These are phyloP conservation scores for Zaprionus africanus DNA, from an alignment of 1,140 invertebrate genomes.

Conservation along the genomic window DNA sequence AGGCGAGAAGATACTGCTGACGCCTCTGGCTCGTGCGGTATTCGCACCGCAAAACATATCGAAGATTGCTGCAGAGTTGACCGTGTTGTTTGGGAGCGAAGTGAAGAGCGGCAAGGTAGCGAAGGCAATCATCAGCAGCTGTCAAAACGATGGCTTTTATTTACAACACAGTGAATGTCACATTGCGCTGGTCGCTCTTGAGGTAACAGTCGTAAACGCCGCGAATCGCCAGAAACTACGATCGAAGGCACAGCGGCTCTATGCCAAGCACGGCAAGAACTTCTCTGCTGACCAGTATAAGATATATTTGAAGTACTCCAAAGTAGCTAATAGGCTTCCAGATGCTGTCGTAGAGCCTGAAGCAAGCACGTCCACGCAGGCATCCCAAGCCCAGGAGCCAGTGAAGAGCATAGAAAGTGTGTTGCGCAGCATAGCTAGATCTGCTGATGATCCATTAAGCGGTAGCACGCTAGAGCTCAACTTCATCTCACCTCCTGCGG, in stretches of 20 bases:
- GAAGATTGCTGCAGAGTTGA: slow-evolving; percentile 45
- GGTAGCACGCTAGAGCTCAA: slow-evolving; percentile 51
- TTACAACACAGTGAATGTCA: slow-evolving; percentile 47
- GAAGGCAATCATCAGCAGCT: slow-evolving; percentile 56
- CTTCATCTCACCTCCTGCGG: neutral
- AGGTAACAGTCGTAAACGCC: slow-evolving; percentile 13
- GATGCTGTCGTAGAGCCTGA: neutral
- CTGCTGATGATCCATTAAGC: slow-evolving; percentile 48
- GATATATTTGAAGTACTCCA: slow-evolving; percentile 50
- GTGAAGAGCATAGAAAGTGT: slow-evolving; percentile 23
- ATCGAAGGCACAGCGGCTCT: slow-evolving; percentile 31
- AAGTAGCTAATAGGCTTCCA: slow-evolving; percentile 8
- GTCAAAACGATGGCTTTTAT: slow-evolving; percentile 59
- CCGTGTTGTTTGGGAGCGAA: neutral
- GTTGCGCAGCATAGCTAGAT: slow-evolving; percentile 43
- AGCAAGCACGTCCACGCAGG: neutral
- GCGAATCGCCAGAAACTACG: slow-evolving; percentile 39
- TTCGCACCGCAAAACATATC: slow-evolving; percentile 51
- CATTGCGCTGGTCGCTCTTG: slow-evolving; percentile 57
- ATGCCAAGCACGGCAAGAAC: slow-evolving; percentile 41
- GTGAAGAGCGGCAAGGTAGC: slow-evolving; percentile 43
- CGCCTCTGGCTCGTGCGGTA: slow-evolving; percentile 54
- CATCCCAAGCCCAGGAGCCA: neutral
- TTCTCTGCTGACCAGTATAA: slow-evolving; percentile 38
- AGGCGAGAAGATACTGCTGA: slow-evolving; percentile 53